Evolutionary conservation across 2,797 vertebrate species (phyloP).

Genomic region (Dipus sagitta): DNA sequence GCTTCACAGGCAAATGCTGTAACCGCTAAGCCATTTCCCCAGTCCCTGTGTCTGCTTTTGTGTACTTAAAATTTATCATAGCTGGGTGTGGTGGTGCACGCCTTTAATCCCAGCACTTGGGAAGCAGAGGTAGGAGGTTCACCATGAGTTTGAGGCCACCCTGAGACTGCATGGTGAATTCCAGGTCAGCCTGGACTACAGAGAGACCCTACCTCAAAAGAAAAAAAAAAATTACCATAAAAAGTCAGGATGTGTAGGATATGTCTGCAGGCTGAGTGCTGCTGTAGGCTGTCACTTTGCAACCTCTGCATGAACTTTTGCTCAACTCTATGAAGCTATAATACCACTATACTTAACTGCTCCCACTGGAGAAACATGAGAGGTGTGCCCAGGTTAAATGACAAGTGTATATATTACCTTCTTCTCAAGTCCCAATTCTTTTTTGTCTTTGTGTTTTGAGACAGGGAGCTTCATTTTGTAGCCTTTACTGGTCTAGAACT

Average conservation of each 20-base stretch:
- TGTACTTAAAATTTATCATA: background rate
- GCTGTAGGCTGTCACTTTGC: background rate
- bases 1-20: too few species aligned
- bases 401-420: background rate
- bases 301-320: constrained; percentile 32
- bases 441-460: background rate
- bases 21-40: too few species aligned
- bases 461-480: background rate
- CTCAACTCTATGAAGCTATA: constrained; percentile 45
- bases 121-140: too few species aligned
- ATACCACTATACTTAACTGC: background rate
- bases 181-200: too few species aligned
- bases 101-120: too few species aligned
- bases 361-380: background rate
- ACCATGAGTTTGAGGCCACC: too few species aligned
- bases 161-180: too few species aligned
- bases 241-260: background rate
- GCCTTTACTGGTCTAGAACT: too few species aligned
- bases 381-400: background rate
- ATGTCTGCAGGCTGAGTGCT: constrained; percentile 29
- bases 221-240: background rate
- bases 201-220: too few species aligned
- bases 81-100: too few species aligned
- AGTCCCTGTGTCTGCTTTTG: background rate
- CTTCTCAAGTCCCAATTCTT: constrained; percentile 44